A percentile compares a stretch with the other conserved stretches of the same genome.
Evolutionary conservation across 2,888 invertebrate species (phyloP).

Genomic region (Oxyscelio sp.): DNA sequence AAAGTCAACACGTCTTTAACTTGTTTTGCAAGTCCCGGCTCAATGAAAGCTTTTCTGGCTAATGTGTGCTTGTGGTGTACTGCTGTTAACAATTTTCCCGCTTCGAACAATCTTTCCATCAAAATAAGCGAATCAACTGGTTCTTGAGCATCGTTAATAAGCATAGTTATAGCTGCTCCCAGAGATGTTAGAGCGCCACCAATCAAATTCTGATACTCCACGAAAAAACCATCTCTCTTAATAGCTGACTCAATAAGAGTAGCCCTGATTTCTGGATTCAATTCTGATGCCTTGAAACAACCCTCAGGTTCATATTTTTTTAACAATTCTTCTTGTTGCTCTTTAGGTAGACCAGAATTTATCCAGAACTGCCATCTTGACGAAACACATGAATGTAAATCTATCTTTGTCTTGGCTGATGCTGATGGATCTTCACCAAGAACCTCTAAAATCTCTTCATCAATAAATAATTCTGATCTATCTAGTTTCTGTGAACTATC

Average conservation of each 20-base stretch:
- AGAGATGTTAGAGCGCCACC: conserved; percentile 9
- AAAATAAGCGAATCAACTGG: conserved; percentile 10
- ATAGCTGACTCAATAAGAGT: conserved; percentile 3
- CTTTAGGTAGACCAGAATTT: no score
- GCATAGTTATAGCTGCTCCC: conserved; percentile 25
- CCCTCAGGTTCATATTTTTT: not conserved
- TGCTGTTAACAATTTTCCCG: conserved; percentile 21
- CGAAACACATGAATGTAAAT: no score
- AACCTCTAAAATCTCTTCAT: no score
- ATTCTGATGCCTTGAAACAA: not conserved
- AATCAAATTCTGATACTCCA: conserved; percentile 2
- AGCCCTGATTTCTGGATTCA: conserved; percentile 27
- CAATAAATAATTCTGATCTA: no score
- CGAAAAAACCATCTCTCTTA: conserved; percentile 27
- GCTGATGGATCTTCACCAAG: no score
- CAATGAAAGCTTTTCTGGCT: conserved; percentile 34
- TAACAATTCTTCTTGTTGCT: no score
- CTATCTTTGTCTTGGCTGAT: no score
- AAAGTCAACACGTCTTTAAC: conserved; percentile 12
- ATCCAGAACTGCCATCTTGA: no score
- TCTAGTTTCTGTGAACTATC: no score
- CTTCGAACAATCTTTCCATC: conserved; percentile 36
- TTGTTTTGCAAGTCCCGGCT: conserved; percentile 30
- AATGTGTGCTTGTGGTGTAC: conserved; percentile 12
- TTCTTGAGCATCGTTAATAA: conserved; percentile 47